Conservation (phyloP, 2,888 invertebrate species). For the Amblyjoppa proteus region DNA sequence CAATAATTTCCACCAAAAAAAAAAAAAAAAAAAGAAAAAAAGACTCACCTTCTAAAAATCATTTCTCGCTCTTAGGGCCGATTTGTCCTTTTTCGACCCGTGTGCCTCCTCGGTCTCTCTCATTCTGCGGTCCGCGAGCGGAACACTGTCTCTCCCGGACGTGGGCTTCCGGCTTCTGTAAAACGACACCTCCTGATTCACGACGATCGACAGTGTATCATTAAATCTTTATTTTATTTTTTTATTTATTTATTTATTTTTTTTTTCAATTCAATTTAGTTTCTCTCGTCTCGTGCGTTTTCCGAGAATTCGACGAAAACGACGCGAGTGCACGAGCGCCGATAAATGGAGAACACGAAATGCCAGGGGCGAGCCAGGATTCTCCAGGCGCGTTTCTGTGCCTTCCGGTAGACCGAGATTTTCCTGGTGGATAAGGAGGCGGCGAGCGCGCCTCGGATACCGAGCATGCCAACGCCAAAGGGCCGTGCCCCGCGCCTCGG, state of each 20-base stretch:
- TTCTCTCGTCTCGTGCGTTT: background rate
- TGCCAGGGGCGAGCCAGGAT: conserved; percentile 9
- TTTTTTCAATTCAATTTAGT: background rate
- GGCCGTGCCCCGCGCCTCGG: conserved; percentile 50
- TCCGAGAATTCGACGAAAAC: background rate
- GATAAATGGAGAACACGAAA: conserved; percentile 45
- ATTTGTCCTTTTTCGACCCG: conserved; percentile 79
- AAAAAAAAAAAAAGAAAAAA: background rate
- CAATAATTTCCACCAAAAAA: background rate
- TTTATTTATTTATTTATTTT: background rate
- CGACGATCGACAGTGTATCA: conserved; percentile 35
- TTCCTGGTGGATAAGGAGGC: conserved; percentile 55
- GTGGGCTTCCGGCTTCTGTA: conserved; percentile 51
- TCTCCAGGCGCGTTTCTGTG: conserved; percentile 34
- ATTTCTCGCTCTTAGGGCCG: conserved; percentile 82
- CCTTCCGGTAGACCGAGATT: conserved; percentile 53
- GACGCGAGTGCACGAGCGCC: conserved; percentile 2
- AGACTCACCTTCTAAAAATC: conserved; percentile 84
- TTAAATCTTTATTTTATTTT: conserved; percentile 7
- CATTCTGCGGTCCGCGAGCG: conserved; percentile 76
- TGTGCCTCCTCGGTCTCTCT: conserved; percentile 76
- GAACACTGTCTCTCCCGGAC: conserved; percentile 66
- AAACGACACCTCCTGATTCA: conserved; percentile 37
- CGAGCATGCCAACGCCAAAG: conserved; percentile 56
- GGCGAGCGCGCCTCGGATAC: conserved; percentile 48